Conservation (phyloP, 2,113 vertebrate genomes). For the Xenus cinereus region DNA sequence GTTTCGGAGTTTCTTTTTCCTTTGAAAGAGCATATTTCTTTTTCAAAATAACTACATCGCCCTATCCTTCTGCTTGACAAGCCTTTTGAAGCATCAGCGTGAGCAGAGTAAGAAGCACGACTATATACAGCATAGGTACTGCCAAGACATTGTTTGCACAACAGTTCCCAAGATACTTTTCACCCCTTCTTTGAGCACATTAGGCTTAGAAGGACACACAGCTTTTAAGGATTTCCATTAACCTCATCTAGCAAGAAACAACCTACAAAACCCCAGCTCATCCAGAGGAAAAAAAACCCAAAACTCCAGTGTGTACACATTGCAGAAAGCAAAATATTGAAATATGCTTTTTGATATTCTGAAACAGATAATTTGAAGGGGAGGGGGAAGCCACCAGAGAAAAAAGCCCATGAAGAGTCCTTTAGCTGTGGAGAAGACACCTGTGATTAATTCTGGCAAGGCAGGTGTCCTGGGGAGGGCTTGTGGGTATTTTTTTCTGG, state of each 20-base stretch:
- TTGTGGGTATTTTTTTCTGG: not conserved
- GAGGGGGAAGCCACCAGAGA: not conserved
- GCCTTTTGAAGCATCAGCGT: not conserved
- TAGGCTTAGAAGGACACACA: not conserved
- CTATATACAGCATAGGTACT: accelerated
- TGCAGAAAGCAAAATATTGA: not conserved
- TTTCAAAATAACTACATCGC: not conserved
- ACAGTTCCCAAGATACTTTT: not conserved
- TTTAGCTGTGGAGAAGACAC: not conserved
- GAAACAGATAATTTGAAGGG: not conserved
- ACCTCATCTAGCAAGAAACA: not conserved
- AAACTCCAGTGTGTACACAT: not conserved
- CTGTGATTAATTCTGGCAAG: not conserved
- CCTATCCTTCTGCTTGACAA: not conserved
- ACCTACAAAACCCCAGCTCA: not conserved
- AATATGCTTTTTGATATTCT: not conserved
- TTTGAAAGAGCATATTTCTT: not conserved
- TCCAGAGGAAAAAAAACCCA: not conserved
- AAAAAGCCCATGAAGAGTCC: not conserved
- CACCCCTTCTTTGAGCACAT: not conserved
- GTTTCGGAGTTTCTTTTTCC: not conserved
- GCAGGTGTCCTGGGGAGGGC: not conserved
- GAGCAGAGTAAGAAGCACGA: not conserved
- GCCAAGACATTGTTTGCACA: not conserved
- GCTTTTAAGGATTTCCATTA: not conserved